Evolutionary conservation across 2,888 invertebrate species (phyloP).

Genomic region (Orchesellides sinensis): DNA sequence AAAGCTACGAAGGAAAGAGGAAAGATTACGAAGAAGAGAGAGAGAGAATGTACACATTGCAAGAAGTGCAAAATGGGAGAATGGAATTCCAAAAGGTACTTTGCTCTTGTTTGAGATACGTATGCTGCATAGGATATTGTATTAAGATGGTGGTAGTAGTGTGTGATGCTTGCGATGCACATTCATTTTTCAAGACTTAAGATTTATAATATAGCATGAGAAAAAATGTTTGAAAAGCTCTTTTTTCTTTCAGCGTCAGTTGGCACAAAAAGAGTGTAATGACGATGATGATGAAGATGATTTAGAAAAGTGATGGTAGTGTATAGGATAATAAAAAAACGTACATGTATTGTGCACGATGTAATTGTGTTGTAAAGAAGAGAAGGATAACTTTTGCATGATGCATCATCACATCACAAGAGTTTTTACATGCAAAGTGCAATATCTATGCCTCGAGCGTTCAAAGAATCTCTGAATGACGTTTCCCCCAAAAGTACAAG

Average conservation of each 20-base stretch:
- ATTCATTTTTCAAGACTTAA: slow-evolving; percentile 19
- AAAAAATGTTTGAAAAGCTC: slow-evolving; percentile 39
- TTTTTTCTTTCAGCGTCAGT: slow-evolving; percentile 53
- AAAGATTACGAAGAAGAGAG: neutral
- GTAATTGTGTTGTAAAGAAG: neutral
- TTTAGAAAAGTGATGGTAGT: slow-evolving; percentile 56
- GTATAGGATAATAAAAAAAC: slow-evolving; percentile 5
- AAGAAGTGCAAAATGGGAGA: slow-evolving; percentile 45
- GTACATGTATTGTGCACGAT: neutral
- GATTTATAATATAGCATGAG: slow-evolving; percentile 47
- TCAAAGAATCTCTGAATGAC: slow-evolving; percentile 66
- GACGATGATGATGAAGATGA: slow-evolving; percentile 53
- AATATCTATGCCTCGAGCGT: slow-evolving; percentile 41
- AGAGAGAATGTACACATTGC: neutral
- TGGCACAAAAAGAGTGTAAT: slow-evolving; percentile 59
- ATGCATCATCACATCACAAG: slow-evolving; percentile 55
- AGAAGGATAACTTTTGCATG: slow-evolving; percentile 41
- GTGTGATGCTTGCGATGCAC: slow-evolving; percentile 34
- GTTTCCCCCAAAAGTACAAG: slow-evolving; percentile 58
- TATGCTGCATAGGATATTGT: neutral
- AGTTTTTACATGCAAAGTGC: slow-evolving; percentile 40
- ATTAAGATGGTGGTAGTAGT: slow-evolving; percentile 13
- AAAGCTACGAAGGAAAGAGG: neutral
- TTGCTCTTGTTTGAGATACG: slow-evolving; percentile 42
- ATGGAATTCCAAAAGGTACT: slow-evolving; percentile 59